Base-by-base conservation (phyloP, 2,888 invertebrate genomes). In the Keiferia lycopersicella region DNA sequence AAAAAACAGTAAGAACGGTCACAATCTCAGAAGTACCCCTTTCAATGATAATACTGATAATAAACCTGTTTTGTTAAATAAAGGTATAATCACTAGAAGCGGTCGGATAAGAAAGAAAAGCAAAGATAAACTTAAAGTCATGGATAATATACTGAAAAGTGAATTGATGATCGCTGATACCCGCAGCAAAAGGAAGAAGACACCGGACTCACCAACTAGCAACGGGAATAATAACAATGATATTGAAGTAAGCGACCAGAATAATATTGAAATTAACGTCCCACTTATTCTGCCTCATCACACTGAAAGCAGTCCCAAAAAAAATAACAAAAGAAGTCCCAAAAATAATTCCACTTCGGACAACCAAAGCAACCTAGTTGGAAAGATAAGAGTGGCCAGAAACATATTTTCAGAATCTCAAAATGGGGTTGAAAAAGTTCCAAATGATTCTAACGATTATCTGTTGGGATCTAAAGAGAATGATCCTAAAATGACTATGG, bases 171-270 rank as follows among this genome's bases (percentile, higher is more conserved):
- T 87, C 67, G 69, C 76, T 57, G 80, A 81, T 34, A 56, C n/a
- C 16, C 72, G 67, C 58, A 71, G 68, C 57, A 68, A 66, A 62
- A 50, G 59, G 64, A 69, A 69, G 64, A 57, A 26, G 63, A 60
- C 67, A 58, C 62, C 56, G 59, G 69, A 65, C 12, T 61, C 61
- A 16, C 50, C 30, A 18, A 60, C 45, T 45, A 61, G 34, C 56
- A 56, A 56, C 58, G 63, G 63, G 66, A 58, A 82, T 69, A 92
- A 93, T 82, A 93, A 93, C 79, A 86, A 92, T 85, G 83, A 88
- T 79, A 77, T 83, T 77, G 85, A 79, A 69, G 75, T 83, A 65
- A 81, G 75, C 69, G 74, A 87, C 65, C 80, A 86, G 71, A 88
- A 86, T 69, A 74, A 72, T 62, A 64, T 48, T 45, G 45, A 18